Base-by-base conservation (phyloP, 2,888 invertebrate species). In the Polydesmus complanatus region DNA sequence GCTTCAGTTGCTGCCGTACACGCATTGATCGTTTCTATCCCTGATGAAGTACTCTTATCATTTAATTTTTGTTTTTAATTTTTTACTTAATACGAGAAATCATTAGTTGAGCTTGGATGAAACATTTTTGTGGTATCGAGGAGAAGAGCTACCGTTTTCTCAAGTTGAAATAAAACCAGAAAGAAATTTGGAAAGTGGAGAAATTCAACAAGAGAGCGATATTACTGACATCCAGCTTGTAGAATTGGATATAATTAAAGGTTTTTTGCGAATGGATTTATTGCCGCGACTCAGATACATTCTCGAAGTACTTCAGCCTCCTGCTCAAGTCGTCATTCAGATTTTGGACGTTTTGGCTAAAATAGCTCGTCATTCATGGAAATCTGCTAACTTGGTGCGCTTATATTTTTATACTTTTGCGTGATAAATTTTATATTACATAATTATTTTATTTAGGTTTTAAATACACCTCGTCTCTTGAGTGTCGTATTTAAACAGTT, bases 151-250 rank as follows among this genome's bases (percentile, higher is more conserved):
- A 68, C 86, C 88, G 2, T 54, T 61, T 47, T 19, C 72, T 18
- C 70, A 56, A 21, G 21, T 8, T 22, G 25, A 76, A 3, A 71
- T 74, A 18, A 61, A 65, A 19, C 52, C 58, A n/a, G 64, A 69
- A 55, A 66, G 67, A 54, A 66, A 26, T 54, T 22, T 51, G 19
- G 18, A 21, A 56, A 27, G 21, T 51, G 73, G 77, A 78, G 54
- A 78, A 74, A 68, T 3, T 54, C 23, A 23, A 11, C 79, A 81
- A 65, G 79, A 81, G 59, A 77, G 76, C 59, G 85, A 85, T 62
- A 78, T 90, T 65, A 89, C 88, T 70, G 94, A 95, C 75, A 86
- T 86, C 69, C 88, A 93, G 73, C 74, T 94, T 59, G 84, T 87
- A 8, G 88, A 90, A 76, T 80, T 84, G 27, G 91, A 94, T 77